phyloP scores from a whole-genome alignment of 2,888 invertebrate species.

The Catocala fraxini region DNA sequence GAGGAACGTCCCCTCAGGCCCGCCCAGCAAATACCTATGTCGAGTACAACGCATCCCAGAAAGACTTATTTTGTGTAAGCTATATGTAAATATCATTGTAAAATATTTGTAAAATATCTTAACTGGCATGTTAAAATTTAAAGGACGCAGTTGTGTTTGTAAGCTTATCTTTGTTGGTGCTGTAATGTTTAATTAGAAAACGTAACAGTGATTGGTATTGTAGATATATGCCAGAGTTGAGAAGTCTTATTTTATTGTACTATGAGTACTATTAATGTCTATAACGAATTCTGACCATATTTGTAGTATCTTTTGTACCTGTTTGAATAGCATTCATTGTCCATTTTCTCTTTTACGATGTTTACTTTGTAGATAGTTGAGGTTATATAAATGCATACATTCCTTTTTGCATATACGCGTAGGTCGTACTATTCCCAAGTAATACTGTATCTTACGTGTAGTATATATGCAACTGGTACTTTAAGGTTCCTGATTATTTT shows the following conservation, averaged over 20 bases:
- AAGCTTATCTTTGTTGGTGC: constrained; percentile 58
- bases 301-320: constrained; percentile 59
- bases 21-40: constrained; percentile 83
- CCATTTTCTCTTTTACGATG: constrained; percentile 24
- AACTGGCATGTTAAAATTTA: constrained; percentile 37
- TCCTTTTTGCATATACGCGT: constrained; percentile 63
- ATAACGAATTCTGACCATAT: constrained; percentile 47
- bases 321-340: constrained; percentile 54
- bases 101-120: constrained; percentile 26
- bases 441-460: constrained; percentile 40
- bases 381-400: constrained; percentile 61
- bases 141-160: constrained; percentile 38
- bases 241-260: constrained; percentile 52
- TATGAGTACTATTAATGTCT: constrained; percentile 61
- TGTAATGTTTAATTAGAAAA: constrained; percentile 47
- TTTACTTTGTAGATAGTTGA: constrained; percentile 35
- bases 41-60: constrained; percentile 80
- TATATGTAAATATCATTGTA: constrained; percentile 56
- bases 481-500: constrained; percentile 77
- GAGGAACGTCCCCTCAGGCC: constrained; percentile 84
- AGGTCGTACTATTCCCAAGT: constrained; percentile 42
- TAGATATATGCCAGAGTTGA: constrained; percentile 40
- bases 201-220: constrained; percentile 52
- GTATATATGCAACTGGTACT: constrained; percentile 59
- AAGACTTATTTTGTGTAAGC: constrained; percentile 85